Base-by-base conservation (phyloP, 2,888 invertebrate genomes). In the Scaptomyza polygonia region DNA sequence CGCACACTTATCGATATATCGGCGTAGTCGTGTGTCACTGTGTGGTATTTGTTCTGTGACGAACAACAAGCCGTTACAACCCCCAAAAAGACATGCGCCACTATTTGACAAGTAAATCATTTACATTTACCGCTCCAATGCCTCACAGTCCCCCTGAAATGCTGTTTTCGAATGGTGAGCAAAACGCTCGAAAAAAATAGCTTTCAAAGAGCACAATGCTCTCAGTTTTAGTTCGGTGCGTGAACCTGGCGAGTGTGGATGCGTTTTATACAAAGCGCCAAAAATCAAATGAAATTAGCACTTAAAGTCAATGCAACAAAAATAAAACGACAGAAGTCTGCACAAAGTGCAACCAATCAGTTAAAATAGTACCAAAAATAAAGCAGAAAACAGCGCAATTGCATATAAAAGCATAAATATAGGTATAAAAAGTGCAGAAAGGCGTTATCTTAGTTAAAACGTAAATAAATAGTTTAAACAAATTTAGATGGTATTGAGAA, bases 201-300 rank as follows among this genome's bases (percentile, higher is more conserved):
- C 7, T 25, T 29, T 8, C 43, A 58, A 58, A 63, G 61, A 66
- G 67, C 57, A 27, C 30, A 14, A 36, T 21, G 57, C 63, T 59
- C 58, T 62, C 63, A 55, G 56, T 53, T 76, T 89, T 77, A 91
- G 91, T 91, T 89, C 84, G 84, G 85, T 88, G 89, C 89, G 89
- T 88, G 89, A 90, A 87, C 81, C 84, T 88, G 87, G 84, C 90
- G 81, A 86, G 90, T 85, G 79, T 85, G 87, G 91, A 88, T 89
- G 90, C 72, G 78, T 77, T 69, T 85, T 85, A 70, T 58, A 85
- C 80, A 72, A 79, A 77, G 67, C 79, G 72, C 62, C 65, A 70
- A 70, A 53, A 42, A 21, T 65, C 48, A 34, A 68, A 67, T 71
- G 51, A 71, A 73, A 59, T 78, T 69, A 25, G 54, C 62, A 59